Conservation (phyloP, 2,888 invertebrate species). For the Machimus atricapillus region DNA sequence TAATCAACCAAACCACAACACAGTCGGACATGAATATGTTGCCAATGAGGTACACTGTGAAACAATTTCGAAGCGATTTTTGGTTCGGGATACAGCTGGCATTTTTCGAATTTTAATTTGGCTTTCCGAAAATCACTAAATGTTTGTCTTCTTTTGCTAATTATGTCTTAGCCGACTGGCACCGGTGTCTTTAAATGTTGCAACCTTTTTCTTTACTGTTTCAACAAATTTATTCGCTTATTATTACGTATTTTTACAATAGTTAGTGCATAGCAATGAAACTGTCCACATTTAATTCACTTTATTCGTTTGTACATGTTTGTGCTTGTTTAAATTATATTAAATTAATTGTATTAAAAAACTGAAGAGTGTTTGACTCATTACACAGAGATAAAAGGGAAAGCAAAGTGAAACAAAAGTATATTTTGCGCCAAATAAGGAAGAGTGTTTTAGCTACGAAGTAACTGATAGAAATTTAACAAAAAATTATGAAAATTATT, state of each 20-base stretch:
- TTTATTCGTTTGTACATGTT: not conserved
- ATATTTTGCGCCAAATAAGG: not conserved
- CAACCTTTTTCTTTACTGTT: slow-evolving; percentile 11
- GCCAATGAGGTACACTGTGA: not conserved
- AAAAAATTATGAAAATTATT: not conserved
- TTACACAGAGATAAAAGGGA: not conserved
- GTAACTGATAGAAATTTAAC: not conserved
- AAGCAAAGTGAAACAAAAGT: not conserved
- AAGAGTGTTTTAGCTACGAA: not conserved
- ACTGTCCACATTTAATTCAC: not conserved
- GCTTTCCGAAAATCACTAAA: not conserved
- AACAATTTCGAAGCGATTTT: not conserved
- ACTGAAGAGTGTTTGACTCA: not conserved
- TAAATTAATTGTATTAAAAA: not conserved
- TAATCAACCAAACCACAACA: slow-evolving; percentile 24
- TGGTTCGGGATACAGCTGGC: not conserved
- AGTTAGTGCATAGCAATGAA: slow-evolving; percentile 43
- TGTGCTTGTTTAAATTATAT: not conserved
- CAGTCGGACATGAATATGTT: slow-evolving; percentile 12
- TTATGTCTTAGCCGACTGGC: not conserved
- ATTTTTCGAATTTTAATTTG: not conserved
- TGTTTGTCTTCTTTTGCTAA: not conserved
- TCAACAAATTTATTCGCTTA: not conserved
- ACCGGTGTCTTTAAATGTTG: slow-evolving; percentile 40
- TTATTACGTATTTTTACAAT: slow-evolving; percentile 42